Evolutionary conservation across 2,113 vertebrate genomes (phyloP), one percentile per base, ranked within the genome.

Genomic region (Empidonax traillii): DNA sequence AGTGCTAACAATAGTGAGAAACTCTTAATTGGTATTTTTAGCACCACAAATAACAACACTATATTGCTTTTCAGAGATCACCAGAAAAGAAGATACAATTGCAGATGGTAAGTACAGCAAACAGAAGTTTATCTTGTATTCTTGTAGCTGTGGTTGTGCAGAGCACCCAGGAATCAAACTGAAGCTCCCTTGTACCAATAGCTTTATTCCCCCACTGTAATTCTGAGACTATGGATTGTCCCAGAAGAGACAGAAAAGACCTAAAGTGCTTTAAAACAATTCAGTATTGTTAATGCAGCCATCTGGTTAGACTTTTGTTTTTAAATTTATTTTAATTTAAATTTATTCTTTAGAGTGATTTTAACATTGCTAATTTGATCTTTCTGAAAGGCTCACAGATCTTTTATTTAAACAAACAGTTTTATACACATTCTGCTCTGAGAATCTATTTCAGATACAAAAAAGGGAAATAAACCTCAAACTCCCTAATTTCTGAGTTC

Each of bases 11-110:
- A 11, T 31, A 14, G 35, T 35, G 25, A 20, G 9, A 52, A 85
- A 49, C 15, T 59, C 59, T 8, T 2, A 22, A 25, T 19, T 41
- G 46, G 33, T 49, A 28, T 30, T 71, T 87, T 68, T 84, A 62
- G 35, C 20, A 61, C 53, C 10, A 67, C n/a, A 81, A 86, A 23
- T 75, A 93, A 91, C 23, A 59, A 51, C 87, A 61, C 14, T 33
- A 1, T 59, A 31, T 92, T 97, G 35, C 46, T 85, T 97, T 95
- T 76, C 88, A 95, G 96, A 94, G 78, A 51, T 96, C 18, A 25
- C 51, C 41, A 69, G 67, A 67, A 76, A 63, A 96, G 81, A 94
- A 56, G 93, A 81, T 43, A 71, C 87, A 69, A 10, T 49, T 84
- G 9, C 41, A 88, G 71, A 85, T 59, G 88, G 97, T 97, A 87